Conservation (phyloP, 2,888 invertebrate species). For the Spialia ferax region DNA sequence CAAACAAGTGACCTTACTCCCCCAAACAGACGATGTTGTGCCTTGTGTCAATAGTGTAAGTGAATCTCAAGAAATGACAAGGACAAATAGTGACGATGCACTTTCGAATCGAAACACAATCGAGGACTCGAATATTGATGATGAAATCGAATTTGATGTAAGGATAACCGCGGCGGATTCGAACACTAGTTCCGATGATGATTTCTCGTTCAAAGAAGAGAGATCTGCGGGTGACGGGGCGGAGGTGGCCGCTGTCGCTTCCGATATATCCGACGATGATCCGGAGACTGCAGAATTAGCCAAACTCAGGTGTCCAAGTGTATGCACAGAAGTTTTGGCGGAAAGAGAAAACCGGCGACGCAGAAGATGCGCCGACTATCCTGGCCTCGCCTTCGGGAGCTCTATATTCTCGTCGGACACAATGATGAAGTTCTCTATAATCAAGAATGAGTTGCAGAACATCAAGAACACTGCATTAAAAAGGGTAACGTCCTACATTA, state of each 20-base stretch:
- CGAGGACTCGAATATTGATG: constrained; percentile 74
- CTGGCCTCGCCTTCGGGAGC: constrained; percentile 95
- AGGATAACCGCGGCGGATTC: constrained; percentile 66
- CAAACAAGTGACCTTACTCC: constrained; percentile 80
- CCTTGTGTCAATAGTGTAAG: constrained; percentile 86
- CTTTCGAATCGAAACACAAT: constrained; percentile 79
- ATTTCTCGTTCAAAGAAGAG: constrained; percentile 77
- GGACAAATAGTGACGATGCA: constrained; percentile 86
- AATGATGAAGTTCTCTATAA: constrained; percentile 99
- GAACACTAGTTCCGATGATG: constrained; percentile 75
- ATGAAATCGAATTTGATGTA: constrained; percentile 73
- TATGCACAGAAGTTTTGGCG: constrained; percentile 95
- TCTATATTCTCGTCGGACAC: constrained; percentile 98
- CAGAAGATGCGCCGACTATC: constrained; percentile 96
- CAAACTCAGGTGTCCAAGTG: constrained; percentile 95
- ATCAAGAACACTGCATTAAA: constrained; percentile 98
- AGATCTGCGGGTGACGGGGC: constrained; percentile 80
- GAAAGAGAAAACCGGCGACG: constrained; percentile 93
- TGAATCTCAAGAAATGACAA: constrained; percentile 85
- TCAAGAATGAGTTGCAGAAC: constrained; percentile 98
- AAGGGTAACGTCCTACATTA: constrained; percentile 92
- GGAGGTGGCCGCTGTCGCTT: constrained; percentile 65
- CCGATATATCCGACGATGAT: constrained; percentile 88
- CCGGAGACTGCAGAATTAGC: constrained; percentile 93
- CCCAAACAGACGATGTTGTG: constrained; percentile 81